Evolutionary conservation across 2,888 invertebrate genomes (phyloP), one percentile per base, ranked within the genome.

Genomic region (Ctena decussata): DNA sequence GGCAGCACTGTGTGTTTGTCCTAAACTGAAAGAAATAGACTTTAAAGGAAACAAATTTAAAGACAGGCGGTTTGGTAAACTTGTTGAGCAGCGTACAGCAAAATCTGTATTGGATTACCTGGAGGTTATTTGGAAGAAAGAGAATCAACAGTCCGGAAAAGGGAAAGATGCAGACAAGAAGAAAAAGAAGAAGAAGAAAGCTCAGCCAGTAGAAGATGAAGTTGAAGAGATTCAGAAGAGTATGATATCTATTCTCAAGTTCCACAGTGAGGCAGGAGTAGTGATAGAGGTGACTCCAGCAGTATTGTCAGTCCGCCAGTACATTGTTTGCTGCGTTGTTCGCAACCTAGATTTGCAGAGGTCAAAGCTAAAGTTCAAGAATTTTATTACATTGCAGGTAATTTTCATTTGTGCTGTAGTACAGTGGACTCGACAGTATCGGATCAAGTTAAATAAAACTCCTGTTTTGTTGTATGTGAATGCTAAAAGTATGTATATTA

Each of bases 51-150:
- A 98, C 95, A 97, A 97, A 84, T 95, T 98, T 27, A 94, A 96
- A 0, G 98, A 98, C 95, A 97, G 97, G 90, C 96, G 98, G 11
- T 96, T 98, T 53, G 96, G 96, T 90, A 98, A 98, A 94, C 95
- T 98, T 0, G 97, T 98, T 88, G 95, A 95, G 49, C 97, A 98
- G 93, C 32, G 73, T 0, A 93, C 93, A 71, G 97, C 97, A 0
- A 98, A 98, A 93, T 91, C 98, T 95, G 96, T 98, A 5, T 90
- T 98, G 37, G 98, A 98, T 92, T 98, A 98, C 93, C 96, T 98
- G 1, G 96, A 97, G n/a, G 97, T 97, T 49, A 82, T 89, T 8
- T 81, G 93, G 41, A 93, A 93, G 49, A 95, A 95, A 78, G 91
- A 94, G 79, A 77, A 86, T 21, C 86, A 89, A 24, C 91, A 91